Evolutionary conservation across 2,113 vertebrate genomes (phyloP), one percentile per base, ranked within the genome.

Genomic region (Xyrauchen texanus): DNA sequence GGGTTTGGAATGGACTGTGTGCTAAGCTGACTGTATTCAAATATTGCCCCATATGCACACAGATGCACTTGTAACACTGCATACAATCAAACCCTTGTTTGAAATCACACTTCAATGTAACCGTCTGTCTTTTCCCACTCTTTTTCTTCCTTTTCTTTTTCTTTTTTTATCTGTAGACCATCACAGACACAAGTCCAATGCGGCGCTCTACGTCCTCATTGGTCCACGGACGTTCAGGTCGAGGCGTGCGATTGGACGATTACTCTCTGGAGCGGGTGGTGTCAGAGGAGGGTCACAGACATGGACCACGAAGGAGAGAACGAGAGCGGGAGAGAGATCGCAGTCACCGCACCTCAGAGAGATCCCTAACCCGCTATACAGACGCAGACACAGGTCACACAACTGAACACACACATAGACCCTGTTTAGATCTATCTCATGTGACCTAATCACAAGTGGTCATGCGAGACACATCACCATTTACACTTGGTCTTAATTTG

Each of bases 231-330:
- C 95, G 93, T 0, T 87, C 90, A 0, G 90, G 92, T 46, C 92
- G 93, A 8, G 92, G 92, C 2, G 90, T 95, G 77, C 88, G 95
- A 63, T 87, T 98, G 89, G 95, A 98, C 0, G 95, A 98, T 83
- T 98, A 96, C 89, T 96, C 96, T 0, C 89, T 98, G 84, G 96
- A 98, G 88, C 87, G 96, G 57, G 95, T 96, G 78, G 92, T 93
- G 1, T 95, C 94, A 0, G 95, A 96, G 77, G 96, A 97, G 62
- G 91, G 87, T 57, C 75, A 77, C 84, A 90, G 85, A 15, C 92
- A 92, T 4, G 89, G 89, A 1, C 86, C 87, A 4, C 86, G 93
- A 52, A 92, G 91, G 68, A 92, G 92, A 82, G 90, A 92, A 9
- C 80, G 92, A 58, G 61, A 90, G 11, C 52, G 89, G 46, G 89